Evolutionary conservation across 1,140 invertebrate species (phyloP).

Genomic region (Drosophila pallidifrons): DNA sequence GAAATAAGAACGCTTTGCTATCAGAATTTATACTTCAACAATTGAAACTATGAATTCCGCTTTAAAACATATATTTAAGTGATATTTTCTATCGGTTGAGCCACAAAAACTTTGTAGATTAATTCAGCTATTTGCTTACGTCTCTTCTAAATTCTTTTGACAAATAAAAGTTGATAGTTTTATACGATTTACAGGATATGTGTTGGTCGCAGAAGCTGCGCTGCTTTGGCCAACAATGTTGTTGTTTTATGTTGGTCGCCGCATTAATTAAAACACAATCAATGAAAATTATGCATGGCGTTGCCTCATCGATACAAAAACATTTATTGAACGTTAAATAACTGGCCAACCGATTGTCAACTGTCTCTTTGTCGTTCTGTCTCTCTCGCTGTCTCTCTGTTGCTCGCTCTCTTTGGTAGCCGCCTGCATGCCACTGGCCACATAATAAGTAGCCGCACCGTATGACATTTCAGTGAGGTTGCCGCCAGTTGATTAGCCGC

Average conservation of each 20-base stretch:
- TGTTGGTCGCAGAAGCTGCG: neutral
- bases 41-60: too few relatives aligned
- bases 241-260: slow-evolving; percentile 48
- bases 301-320: slow-evolving; percentile 53
- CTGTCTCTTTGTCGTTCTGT: neutral
- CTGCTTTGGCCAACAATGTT: neutral
- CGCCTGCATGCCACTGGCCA: slow-evolving; percentile 1
- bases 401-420: neutral
- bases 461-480: slow-evolving; percentile 42
- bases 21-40: too few relatives aligned
- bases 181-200: slow-evolving; percentile 11
- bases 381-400: neutral
- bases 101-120: too few relatives aligned
- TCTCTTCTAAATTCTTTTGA: neutral
- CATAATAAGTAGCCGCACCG: slow-evolving; percentile 29
- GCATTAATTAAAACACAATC: slow-evolving; percentile 81
- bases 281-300: slow-evolving; percentile 72
- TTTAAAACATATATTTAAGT: too few relatives aligned
- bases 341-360: slow-evolving; percentile 22
- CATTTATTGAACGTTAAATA: slow-evolving; percentile 73
- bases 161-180: too few relatives aligned
- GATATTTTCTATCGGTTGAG: too few relatives aligned
- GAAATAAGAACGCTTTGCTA: too few relatives aligned
- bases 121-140: neutral
- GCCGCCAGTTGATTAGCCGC: slow-evolving; percentile 61